Conservation (phyloP, 2,113 vertebrate genomes). For the Micromys minutus region DNA sequence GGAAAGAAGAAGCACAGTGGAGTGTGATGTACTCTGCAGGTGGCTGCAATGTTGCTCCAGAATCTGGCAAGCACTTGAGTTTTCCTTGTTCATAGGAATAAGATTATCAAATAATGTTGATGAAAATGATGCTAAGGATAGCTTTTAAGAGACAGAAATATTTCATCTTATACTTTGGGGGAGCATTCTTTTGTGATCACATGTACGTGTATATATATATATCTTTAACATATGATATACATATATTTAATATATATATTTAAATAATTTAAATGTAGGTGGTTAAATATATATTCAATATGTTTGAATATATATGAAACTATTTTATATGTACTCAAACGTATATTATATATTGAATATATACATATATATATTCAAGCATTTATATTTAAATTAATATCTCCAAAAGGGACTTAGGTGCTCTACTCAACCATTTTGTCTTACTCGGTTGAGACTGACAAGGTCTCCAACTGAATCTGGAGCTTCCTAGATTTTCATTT, state of each 20-base stretch:
- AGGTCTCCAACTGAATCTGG: not conserved
- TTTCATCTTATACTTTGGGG: not conserved
- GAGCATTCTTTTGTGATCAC: not conserved
- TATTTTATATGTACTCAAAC: too few relatives aligned
- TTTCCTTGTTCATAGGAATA: not conserved
- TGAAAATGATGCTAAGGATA: not conserved
- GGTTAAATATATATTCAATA: not conserved
- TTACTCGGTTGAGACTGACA: not conserved
- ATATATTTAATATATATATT: not conserved
- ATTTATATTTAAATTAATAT: not conserved
- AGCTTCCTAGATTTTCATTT: too few relatives aligned
- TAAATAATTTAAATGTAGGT: not conserved
- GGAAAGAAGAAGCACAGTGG: not conserved
- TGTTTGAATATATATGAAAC: not conserved
- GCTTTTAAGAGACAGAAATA: not conserved
- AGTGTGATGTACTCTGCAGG: not conserved
- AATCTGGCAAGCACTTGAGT: not conserved
- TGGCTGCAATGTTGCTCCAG: not conserved
- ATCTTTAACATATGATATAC: not conserved
- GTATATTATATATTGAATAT: too few relatives aligned
- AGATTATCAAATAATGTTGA: slow-evolving; percentile 18
- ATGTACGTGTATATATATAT: not conserved
- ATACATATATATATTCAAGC: not conserved
- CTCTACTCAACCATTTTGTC: too few relatives aligned
- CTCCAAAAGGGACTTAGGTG: not conserved